These are phyloP conservation scores for Platycheirus albimanus DNA, from an alignment of 2,888 invertebrate genomes.

Conservation along the genomic window DNA sequence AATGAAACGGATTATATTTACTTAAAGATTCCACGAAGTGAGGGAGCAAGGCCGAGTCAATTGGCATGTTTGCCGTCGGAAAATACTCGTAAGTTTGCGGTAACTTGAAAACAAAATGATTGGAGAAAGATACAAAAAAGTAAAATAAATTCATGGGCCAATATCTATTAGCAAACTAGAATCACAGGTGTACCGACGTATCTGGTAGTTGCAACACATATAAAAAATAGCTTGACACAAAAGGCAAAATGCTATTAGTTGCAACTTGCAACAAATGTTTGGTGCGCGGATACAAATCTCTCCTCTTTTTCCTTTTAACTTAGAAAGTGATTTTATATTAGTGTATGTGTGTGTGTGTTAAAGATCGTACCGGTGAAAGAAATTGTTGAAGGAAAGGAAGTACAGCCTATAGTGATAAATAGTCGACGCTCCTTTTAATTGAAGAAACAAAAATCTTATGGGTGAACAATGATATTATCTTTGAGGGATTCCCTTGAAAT, in stretches of 20 bases:
- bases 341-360: background rate
- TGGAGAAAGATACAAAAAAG: slow-evolving; percentile 46
- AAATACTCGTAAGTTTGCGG: slow-evolving; percentile 30
- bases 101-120: slow-evolving; percentile 55
- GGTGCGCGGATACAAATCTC: slow-evolving; percentile 33
- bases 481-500: no score
- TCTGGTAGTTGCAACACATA: slow-evolving; percentile 21
- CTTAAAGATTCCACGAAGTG: slow-evolving; percentile 1
- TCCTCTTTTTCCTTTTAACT: slow-evolving; percentile 12
- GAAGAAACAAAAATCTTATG: no score
- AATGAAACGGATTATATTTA: background rate
- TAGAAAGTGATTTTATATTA: slow-evolving; percentile 55
- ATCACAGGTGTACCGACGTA: slow-evolving; percentile 43
- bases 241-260: slow-evolving; percentile 4
- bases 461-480: no score
- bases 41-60: slow-evolving; percentile 42
- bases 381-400: no score
- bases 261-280: slow-evolving; percentile 41
- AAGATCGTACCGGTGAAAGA: no score
- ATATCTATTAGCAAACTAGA: slow-evolving; percentile 43
- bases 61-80: no score
- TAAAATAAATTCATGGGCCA: slow-evolving; percentile 27
- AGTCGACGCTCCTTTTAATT: no score
- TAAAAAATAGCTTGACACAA: slow-evolving; percentile 22
- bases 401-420: no score